Base-by-base conservation (phyloP, 2,888 invertebrate species). In the Alviniconcha strummeri region DNA sequence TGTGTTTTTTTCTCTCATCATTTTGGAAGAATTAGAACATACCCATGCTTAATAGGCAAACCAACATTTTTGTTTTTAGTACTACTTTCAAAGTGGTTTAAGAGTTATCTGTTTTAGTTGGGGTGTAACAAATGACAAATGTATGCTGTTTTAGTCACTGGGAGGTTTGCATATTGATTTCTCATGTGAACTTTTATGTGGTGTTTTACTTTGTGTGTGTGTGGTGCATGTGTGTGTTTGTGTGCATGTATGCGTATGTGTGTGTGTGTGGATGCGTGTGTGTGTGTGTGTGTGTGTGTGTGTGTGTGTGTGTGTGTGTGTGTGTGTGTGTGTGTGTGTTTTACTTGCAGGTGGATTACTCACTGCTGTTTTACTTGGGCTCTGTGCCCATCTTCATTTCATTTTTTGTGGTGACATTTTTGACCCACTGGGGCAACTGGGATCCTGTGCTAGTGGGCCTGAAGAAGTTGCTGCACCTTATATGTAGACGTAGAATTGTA, bases 361-460 rank as follows among this genome's bases (percentile, higher is more conserved):
- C 93, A 11, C 90, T 93, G 89, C 94, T 96, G 90, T 97, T 97
- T 93, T 97, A 97, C 92, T 93, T 96, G 77, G 97, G 97, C 60
- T 95, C 96, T 6, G 93, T 97, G 86, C 97, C 97, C 71, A 96
- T 97, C 94, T 95, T 97, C 89, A 87, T 96, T 81, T 96, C 97
- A 76, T 96, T 97, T 93, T 94, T 97, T 88, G 95, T 95, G 83
- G 95, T 96, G 81, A 96, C 96, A 76, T 92, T 96, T 85, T 94
- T 96, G 80, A 95, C 96, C 78, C 96, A 97, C 93, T 96, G 96
- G 91, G 97, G 97, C 92, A 92, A 96, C 92, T 96, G 96, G 95
- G 97, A 97, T 94, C 97, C 97, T 69, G 95, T 97, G 36, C 94
- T 92, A 54, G 83, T 92, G 60, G 89, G 88, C 7, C 84, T 93